Base-by-base conservation (phyloP, 2,797 vertebrate genomes). In the Austrolebias charrua region DNA sequence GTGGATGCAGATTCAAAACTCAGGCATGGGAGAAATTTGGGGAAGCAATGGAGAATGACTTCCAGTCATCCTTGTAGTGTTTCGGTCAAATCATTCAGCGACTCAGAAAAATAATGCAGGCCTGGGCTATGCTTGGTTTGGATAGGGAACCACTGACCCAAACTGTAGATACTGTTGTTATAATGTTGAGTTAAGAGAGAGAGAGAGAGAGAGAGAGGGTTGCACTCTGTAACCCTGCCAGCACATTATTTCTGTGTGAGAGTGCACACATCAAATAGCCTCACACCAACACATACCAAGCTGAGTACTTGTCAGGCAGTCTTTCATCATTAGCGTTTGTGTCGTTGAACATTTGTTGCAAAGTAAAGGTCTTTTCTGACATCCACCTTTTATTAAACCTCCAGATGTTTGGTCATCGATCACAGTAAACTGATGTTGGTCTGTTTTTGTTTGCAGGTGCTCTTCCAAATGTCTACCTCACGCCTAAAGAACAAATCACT, bases 391-490 rank as follows among this genome's bases (percentile, higher is more conserved):
- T 75, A 42, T 63, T 31, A 53, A 44, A 58, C 11, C 31, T n/a
- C 20, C 65, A 3, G 44, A 40, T 24, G 19, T 12, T 51, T 24
- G 35, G 43, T 62, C 24, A 50, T 51, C 40, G 55, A 3, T 70
- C 18, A 45, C 55, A 19, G 14, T 42, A 52, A 61, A 40, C 38
- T 13, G 13, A 11, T 45, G 1, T 4, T 55, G 14, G 52, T 66
- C 5, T 47, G 61, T 49, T 19, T 78, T 56, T 47, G 10, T 40
- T 40, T 67, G 11, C 88, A 90, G 93, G 92, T 91, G 93, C 88
- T 91, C 90, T 89, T 95, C 95, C 95, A 95, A 95, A 97, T 98
- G 96, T 95, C 96, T 97, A 95, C 95, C 94, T 95, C 93, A 95
- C 94, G 95, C 92, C 91, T 95, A 92, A 96, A 95, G 93, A 94